Base-by-base conservation (phyloP, 2,888 invertebrate genomes). In the Argyresthia albistria region DNA sequence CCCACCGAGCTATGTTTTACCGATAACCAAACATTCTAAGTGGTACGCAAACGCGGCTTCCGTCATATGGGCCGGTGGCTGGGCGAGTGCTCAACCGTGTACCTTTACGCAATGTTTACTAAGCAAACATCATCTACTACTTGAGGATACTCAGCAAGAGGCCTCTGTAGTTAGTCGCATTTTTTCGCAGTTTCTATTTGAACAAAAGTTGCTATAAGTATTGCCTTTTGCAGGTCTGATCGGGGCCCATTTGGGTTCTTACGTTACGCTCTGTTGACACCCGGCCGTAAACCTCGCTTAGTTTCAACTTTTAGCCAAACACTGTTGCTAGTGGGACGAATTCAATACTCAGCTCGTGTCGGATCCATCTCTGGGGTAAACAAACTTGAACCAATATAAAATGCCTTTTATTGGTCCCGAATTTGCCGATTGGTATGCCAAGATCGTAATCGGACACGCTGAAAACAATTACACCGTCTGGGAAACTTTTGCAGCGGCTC, bases 71-170 rank as follows among this genome's bases (percentile, higher is more conserved):
- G 25, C 70, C 74, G 76, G 70, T 70, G 67, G 65, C 65, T 67
- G 69, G 71, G 76, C 74, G 76, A 83, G 82, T 82, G 76, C 69
- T 63, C 71, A 73, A 72, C 74, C 76, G 71, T 78, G 80, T 80
- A 67, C 75, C 55, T 61, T 69, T 63, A 61, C 25, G 25, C 25
- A 25, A 25, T 25, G 25, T 25, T 25, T 25, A 6, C 25, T 25
- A 25, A 25, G 25, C 6, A 25, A 25, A 25, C 25, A 25, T 25
- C 25, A 39, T 39, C 39, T n/a, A 39, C 35, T 75, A 65, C 66
- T 73, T 72, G 69, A 70, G 73, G 69, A 72, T 69, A 76, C 76
- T 80, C 73, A 64, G 75, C 80, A 67, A 66, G 73, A 72, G 73
- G 73, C 75, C 73, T 77, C 73, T 25, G 43, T 67, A 69, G 66